A percentile compares a stretch with the other conserved stretches of the same genome.
phyloP scores from a whole-genome alignment of 2,888 invertebrate species.

The Xestia xanthographa region DNA sequence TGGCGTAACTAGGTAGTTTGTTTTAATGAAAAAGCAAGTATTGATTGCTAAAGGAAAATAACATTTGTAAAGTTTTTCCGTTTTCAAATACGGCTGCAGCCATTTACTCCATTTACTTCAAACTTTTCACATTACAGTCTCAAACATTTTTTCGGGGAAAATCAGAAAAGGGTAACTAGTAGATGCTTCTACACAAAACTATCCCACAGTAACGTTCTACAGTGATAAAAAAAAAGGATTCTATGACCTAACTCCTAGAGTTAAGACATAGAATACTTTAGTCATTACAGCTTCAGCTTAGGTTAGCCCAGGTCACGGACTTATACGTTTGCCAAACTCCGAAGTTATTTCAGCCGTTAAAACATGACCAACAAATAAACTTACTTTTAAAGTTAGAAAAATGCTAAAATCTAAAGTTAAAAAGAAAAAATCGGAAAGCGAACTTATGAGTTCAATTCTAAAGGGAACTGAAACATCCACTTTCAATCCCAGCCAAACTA shows the following conservation, averaged over 20 bases:
- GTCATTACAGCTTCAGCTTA: no score
- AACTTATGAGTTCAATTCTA: slow-evolving; percentile 14
- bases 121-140: slow-evolving; percentile 47
- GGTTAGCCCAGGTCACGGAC: not conserved
- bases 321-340: not conserved
- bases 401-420: not conserved
- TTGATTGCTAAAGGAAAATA: not conserved
- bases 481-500: slow-evolving; percentile 9
- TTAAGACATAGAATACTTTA: not conserved
- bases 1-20: not conserved
- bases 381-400: not conserved
- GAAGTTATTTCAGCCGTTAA: not conserved
- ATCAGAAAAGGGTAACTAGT: slow-evolving; percentile 24
- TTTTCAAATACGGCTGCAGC: slow-evolving; percentile 31
- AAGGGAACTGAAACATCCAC: slow-evolving; percentile 7
- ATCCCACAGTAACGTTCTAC: not conserved
- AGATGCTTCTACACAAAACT: slow-evolving; percentile 2
- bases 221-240: not conserved
- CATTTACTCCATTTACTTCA: slow-evolving; percentile 35
- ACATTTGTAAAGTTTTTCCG: slow-evolving; percentile 9
- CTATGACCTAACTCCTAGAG: not conserved
- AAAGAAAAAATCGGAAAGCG: slow-evolving; percentile 5
- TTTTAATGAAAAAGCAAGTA: slow-evolving; percentile 9
- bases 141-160: slow-evolving; percentile 14
- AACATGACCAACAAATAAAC: not conserved